Percentiles rank a stretch among this genome's conserved stretches.
These are phyloP conservation scores for Myiotriccus ornatus DNA, from an alignment of 2,797 vertebrate species.

Conservation along the genomic window DNA sequence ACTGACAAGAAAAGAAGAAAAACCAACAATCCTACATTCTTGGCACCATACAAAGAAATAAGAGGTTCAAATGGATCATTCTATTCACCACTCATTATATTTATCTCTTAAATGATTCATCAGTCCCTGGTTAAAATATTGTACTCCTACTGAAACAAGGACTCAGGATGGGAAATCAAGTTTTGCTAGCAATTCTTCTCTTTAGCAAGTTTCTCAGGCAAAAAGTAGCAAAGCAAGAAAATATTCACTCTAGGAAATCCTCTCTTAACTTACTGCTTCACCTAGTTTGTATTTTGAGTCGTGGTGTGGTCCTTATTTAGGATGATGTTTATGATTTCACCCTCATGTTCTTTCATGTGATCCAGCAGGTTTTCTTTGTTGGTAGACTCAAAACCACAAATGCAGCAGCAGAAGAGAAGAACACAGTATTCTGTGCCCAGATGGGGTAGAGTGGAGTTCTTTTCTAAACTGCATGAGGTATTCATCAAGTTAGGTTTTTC, in stretches of 20 bases:
- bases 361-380: conserved; percentile 91
- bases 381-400: conserved; percentile 97
- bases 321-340: conserved; percentile 97
- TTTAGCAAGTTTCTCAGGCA: conserved; percentile 37
- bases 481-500: conserved; percentile 67
- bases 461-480: conserved; percentile 70
- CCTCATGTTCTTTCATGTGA: conserved; percentile 90
- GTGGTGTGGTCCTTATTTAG: conserved; percentile 87
- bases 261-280: not conserved
- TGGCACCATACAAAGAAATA: conserved; percentile 31
- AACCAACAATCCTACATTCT: conserved; percentile 19
- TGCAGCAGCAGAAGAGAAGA: conserved; percentile 96
- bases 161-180: conserved; percentile 30
- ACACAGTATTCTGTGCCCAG: conserved; percentile 87
- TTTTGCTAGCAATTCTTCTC: conserved; percentile 24
- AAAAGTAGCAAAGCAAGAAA: conserved; percentile 40
- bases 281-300: conserved; percentile 65
- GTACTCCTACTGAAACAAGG: conserved; percentile 39
- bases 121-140: not conserved
- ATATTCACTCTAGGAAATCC: not conserved
- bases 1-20: conserved; percentile 22
- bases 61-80: not conserved
- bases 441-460: conserved; percentile 51
- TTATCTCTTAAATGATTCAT: conserved; percentile 21
- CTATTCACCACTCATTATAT: conserved; percentile 1